Conservation (phyloP, 2,888 invertebrate species). For the Leptopilina myrica region DNA sequence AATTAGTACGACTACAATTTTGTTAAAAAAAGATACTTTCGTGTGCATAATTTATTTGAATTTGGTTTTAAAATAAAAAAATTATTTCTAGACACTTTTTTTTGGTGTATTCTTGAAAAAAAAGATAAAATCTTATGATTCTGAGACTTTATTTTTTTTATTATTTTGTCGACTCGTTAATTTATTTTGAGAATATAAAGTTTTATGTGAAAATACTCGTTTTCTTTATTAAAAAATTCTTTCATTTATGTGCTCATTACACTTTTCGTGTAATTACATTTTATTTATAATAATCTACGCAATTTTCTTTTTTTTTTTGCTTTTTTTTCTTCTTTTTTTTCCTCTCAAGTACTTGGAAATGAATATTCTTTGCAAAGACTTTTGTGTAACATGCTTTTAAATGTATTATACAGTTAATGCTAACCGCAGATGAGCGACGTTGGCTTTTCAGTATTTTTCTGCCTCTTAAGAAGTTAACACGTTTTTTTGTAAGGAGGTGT, state of each 20-base stretch:
- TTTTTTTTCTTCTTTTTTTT: neutral
- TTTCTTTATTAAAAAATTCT: neutral
- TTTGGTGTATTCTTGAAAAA: too few relatives aligned
- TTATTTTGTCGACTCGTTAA: too few relatives aligned
- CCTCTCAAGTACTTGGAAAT: neutral
- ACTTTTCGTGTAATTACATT: constrained; percentile 23
- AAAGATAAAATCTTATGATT: too few relatives aligned
- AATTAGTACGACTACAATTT: too few relatives aligned
- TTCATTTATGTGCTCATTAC: neutral
- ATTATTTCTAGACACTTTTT: too few relatives aligned
- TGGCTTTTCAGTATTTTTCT: constrained; percentile 3
- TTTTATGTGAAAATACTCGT: neutral
- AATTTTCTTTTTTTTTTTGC: neutral
- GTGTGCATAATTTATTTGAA: too few relatives aligned
- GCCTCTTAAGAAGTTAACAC: constrained; percentile 20
- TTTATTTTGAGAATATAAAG: too few relatives aligned
- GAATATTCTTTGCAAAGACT: constrained; percentile 11
- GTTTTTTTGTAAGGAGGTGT: neutral
- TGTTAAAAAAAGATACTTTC: too few relatives aligned
- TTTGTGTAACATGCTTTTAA: constrained; percentile 18
- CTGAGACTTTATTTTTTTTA: too few relatives aligned
- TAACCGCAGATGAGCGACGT: constrained; percentile 33
- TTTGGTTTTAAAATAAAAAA: too few relatives aligned
- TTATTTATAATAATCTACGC: neutral
- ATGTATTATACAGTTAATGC: constrained; percentile 25